Evolutionary conservation across 2,888 invertebrate genomes (phyloP), one percentile per base, ranked within the genome.

Genomic region (Diaperis boleti): DNA sequence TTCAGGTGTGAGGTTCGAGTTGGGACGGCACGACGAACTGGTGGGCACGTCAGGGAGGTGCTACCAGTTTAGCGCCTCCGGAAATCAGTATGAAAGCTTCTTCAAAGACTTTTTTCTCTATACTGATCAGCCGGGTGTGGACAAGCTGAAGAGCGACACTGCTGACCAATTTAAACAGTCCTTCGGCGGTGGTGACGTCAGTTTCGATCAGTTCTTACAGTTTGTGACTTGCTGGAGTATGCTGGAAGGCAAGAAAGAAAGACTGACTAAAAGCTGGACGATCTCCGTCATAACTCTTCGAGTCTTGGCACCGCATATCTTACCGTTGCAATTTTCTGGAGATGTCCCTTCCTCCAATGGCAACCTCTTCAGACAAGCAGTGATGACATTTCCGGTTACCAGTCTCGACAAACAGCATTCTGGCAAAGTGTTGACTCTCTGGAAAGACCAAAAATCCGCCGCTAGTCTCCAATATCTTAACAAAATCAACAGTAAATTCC

Each of bases 181-280:
- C 18, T 42, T 42, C 11, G 18, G 8, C 4, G 15, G n/a, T 8
- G 42, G 10, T 6, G 42, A 42, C 10, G 18, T 3, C 2, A 3
- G 3, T 37, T 18, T 42, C n/a, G 18, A 42, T n/a, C 3, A n/a
- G 1, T 42, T 10, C n/a, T 18, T 42, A 7, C 42, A 42, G 22
- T 42, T 42, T 42, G 11, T 42, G 10, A 22, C n/a, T 4, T n/a
- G 18, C 18, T 42, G 42, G 42, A 42, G 42, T 42, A 5, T 42
- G 22, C 2, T n/a, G 3, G 42, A 42, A 13, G 18, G 42, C 1
- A 42, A 20, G 20, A 42, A 42, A 18, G 5, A 42, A 2, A 42
- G 18, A 18, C 11, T 42, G 11, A 18, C 6, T 1, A 42, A 18
- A 18, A 6, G n/a, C 8, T 18, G 15, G 1, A 18, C 18, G 10